Evolutionary conservation across 2,113 vertebrate species (phyloP).

Genomic region (Pachycephala philippinensis): DNA sequence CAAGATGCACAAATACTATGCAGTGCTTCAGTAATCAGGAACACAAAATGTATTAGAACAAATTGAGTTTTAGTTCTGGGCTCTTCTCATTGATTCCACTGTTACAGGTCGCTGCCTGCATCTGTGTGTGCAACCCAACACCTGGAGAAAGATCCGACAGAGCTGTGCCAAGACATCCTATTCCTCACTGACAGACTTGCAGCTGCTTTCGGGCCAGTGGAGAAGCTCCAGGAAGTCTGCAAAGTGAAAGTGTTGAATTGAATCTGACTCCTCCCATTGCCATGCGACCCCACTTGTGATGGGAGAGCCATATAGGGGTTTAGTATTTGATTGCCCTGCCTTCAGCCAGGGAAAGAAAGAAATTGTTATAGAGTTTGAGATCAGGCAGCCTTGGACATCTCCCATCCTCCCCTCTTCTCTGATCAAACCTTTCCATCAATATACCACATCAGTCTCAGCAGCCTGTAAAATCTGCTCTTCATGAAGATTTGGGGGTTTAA

Average conservation of each 20-base stretch:
- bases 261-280: neutral
- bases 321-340: neutral
- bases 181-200: neutral
- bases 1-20: neutral
- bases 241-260: neutral
- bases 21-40: neutral
- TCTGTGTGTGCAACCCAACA: neutral
- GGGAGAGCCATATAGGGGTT: neutral
- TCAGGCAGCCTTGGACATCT: neutral
- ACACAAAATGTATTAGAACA: neutral
- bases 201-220: neutral
- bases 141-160: neutral
- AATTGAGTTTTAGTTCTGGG: neutral
- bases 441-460: neutral
- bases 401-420: neutral
- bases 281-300: neutral
- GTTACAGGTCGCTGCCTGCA: neutral
- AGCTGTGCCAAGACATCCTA: rapidly evolving
- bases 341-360: neutral
- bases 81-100: neutral
- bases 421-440: neutral
- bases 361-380: neutral
- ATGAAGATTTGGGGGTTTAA: neutral
- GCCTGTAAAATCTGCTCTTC: neutral
- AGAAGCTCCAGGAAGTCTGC: neutral